phyloP scores from a whole-genome alignment of 2,888 invertebrate genomes.

The Portevinia maculata region DNA sequence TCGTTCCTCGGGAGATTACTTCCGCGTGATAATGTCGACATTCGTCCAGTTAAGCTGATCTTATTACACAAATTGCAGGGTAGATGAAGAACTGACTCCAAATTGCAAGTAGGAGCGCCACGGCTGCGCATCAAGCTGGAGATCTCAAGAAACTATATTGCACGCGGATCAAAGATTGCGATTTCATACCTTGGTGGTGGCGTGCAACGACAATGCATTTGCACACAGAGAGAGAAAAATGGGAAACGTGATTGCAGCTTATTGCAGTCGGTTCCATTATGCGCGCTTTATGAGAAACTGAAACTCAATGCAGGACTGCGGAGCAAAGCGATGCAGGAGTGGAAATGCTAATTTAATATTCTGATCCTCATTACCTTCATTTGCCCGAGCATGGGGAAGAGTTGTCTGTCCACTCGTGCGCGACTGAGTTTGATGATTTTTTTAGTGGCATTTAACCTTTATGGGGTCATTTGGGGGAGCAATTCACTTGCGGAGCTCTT shows the following conservation, averaged over 20 bases:
- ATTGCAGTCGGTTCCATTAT: slow-evolving; percentile 68
- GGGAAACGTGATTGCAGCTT: slow-evolving; percentile 71
- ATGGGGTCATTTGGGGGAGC: slow-evolving; percentile 43
- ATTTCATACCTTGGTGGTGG: slow-evolving; percentile 65
- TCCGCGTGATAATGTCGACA: slow-evolving; percentile 74
- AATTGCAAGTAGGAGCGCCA: slow-evolving; percentile 65
- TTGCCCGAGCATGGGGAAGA: slow-evolving; percentile 18
- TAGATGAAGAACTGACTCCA: slow-evolving; percentile 34
- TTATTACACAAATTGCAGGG: slow-evolving; percentile 72
- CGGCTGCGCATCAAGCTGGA: not conserved
- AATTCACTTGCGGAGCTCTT: slow-evolving; percentile 29
- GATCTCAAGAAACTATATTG: slow-evolving; percentile 51
- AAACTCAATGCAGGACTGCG: not conserved
- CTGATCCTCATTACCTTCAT: slow-evolving; percentile 67
- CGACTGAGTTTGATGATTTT: slow-evolving; percentile 60
- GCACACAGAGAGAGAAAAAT: slow-evolving; percentile 47
- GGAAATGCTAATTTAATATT: slow-evolving; percentile 73
- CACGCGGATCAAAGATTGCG: slow-evolving; percentile 54
- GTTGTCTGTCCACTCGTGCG: slow-evolving; percentile 66
- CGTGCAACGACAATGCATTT: slow-evolving; percentile 49
- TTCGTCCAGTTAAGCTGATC: slow-evolving; percentile 73
- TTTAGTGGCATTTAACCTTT: slow-evolving; percentile 66
- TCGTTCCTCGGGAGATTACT: slow-evolving; percentile 50
- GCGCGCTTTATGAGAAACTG: slow-evolving; percentile 42
- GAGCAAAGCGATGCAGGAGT: slow-evolving; percentile 54